Conservation (phyloP, 1,140 invertebrate genomes). For the Lerema accius region DNA sequence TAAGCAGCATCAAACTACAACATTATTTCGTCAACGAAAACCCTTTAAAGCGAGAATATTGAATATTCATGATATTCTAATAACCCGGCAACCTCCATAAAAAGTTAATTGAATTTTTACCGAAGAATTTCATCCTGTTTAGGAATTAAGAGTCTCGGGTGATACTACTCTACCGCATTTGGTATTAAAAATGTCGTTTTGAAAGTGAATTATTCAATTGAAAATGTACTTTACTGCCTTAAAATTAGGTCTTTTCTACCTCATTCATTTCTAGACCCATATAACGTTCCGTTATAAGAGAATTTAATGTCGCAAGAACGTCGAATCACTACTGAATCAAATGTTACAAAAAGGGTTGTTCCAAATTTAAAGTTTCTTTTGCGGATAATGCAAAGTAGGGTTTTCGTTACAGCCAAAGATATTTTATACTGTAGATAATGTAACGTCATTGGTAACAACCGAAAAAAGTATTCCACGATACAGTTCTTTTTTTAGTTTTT, state of each 20-base stretch:
- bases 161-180: background rate
- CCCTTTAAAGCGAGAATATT: slow-evolving; percentile 26
- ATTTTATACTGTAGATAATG: too few species aligned
- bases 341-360: slow-evolving; percentile 8
- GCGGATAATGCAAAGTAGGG: background rate
- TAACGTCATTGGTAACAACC: too few species aligned
- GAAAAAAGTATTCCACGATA: too few species aligned
- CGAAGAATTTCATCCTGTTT: slow-evolving; percentile 21
- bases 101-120: slow-evolving; percentile 32
- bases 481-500: too few species aligned
- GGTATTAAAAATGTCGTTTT: background rate
- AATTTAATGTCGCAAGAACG: background rate
- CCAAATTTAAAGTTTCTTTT: background rate
- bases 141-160: slow-evolving; percentile 15
- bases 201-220: background rate
- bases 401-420: too few species aligned
- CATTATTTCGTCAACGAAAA: slow-evolving; percentile 24
- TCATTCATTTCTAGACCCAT: background rate
- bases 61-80: slow-evolving; percentile 33
- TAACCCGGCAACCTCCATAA: slow-evolving; percentile 19
- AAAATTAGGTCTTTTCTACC: background rate
- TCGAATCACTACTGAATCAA: slow-evolving; percentile 17
- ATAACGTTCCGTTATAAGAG: background rate
- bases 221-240: background rate
- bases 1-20: slow-evolving; percentile 21